Evolutionary conservation across 2,888 invertebrate genomes (phyloP).

Genomic region (Eurytoma californica): DNA sequence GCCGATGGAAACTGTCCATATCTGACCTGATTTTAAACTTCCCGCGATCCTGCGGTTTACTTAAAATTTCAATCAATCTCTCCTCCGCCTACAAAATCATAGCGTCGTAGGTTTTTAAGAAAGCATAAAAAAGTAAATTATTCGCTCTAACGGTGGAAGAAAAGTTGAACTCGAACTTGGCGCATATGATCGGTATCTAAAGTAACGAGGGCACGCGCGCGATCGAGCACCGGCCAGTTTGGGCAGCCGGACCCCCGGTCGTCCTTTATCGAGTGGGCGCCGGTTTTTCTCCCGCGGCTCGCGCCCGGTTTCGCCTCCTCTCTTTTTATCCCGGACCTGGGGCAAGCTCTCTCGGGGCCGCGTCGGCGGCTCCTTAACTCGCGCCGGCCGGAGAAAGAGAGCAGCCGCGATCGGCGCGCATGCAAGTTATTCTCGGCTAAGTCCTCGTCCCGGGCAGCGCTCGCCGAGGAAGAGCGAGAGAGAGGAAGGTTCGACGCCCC

Average conservation of each 20-base stretch:
- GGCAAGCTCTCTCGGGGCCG: slow-evolving; percentile 62
- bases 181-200: too few relatives aligned
- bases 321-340: slow-evolving; percentile 70
- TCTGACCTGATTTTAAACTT: too few relatives aligned
- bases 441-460: slow-evolving; percentile 46
- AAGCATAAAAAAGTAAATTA: background rate
- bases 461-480: slow-evolving; percentile 5
- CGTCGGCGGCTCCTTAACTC: slow-evolving; percentile 60
- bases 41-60: too few relatives aligned
- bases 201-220: too few relatives aligned
- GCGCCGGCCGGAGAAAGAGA: slow-evolving; percentile 39
- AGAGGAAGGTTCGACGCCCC: slow-evolving; percentile 74
- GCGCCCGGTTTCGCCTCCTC: slow-evolving; percentile 48
- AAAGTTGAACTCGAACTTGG: too few relatives aligned
- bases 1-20: too few relatives aligned
- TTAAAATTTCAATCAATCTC: background rate
- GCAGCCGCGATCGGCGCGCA: slow-evolving; percentile 59
- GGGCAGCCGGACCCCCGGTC: too few relatives aligned
- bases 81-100: background rate
- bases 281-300: slow-evolving; percentile 39
- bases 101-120: too few relatives aligned
- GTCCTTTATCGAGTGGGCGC: slow-evolving; percentile 24
- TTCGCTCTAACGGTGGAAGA: background rate
- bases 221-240: too few relatives aligned
- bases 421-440: slow-evolving; percentile 75